phyloP scores from a whole-genome alignment of 2,888 invertebrate genomes.

The Mythimna pallens region DNA sequence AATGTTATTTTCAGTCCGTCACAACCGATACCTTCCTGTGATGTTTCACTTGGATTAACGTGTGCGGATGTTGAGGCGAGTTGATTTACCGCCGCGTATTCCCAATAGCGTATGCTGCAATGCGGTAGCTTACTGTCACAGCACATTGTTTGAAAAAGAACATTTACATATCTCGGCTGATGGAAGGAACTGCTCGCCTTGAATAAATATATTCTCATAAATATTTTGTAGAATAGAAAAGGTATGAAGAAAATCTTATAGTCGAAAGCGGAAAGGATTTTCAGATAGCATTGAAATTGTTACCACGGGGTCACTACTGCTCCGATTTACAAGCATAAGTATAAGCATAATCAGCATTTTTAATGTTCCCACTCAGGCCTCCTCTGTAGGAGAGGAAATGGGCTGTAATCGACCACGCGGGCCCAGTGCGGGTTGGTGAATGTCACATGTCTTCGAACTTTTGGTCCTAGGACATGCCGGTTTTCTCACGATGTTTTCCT shows the following conservation, averaged over 20 bases:
- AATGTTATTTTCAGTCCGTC: conserved; percentile 28
- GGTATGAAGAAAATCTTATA: neutral
- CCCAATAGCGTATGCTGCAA: conserved; percentile 69
- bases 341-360: too few relatives aligned
- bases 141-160: conserved; percentile 57
- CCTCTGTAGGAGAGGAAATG: too few relatives aligned
- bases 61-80: conserved; percentile 58
- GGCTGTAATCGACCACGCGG: too few relatives aligned
- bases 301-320: too few relatives aligned
- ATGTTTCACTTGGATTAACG: conserved; percentile 61
- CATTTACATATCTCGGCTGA: conserved; percentile 59
- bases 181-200: conserved; percentile 15
- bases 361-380: too few relatives aligned
- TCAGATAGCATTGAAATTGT: neutral
- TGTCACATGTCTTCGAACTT: too few relatives aligned
- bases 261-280: neutral
- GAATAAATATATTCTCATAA: conserved; percentile 34
- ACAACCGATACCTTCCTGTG: conserved; percentile 46
- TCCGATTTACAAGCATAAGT: too few relatives aligned
- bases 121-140: conserved; percentile 69
- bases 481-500: too few relatives aligned
- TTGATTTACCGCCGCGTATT: conserved; percentile 67
- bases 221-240: conserved; percentile 14
- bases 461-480: too few relatives aligned
- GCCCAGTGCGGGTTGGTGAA: too few relatives aligned